phyloP scores from a whole-genome alignment of 2,113 vertebrate species.

The Crocuta crocuta region DNA sequence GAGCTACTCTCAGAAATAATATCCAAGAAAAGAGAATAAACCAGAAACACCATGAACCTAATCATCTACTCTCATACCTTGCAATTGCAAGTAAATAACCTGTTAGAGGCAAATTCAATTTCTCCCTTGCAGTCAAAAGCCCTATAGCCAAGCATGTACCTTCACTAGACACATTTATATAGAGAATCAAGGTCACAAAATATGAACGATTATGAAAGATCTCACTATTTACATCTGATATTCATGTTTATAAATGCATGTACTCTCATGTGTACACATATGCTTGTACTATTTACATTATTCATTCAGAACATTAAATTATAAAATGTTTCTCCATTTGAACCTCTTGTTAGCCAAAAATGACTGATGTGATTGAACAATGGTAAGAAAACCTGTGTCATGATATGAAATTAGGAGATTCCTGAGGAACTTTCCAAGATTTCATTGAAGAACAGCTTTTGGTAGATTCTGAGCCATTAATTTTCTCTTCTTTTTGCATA shows the following conservation, averaged over 20 bases:
- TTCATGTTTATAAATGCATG: neutral
- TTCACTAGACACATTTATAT: constrained; percentile 8
- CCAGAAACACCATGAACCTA: constrained; percentile 35
- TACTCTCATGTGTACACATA: neutral
- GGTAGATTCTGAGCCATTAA: constrained; percentile 22
- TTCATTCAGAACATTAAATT: neutral
- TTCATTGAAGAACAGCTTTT: constrained; percentile 25
- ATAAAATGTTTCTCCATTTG: neutral
- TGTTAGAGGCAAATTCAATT: neutral
- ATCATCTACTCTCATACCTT: constrained; percentile 34
- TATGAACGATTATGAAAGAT: neutral
- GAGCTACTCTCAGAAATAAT: constrained; percentile 32
- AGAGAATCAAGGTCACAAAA: neutral
- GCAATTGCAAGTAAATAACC: constrained; percentile 51
- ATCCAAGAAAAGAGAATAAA: neutral
- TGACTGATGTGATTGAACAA: neutral
- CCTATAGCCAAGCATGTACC: neutral
- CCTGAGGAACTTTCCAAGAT: constrained; percentile 16
- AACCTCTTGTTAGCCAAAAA: constrained; percentile 41
- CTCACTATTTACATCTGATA: neutral
- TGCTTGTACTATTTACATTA: neutral
- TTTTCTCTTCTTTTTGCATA: constrained; percentile 59
- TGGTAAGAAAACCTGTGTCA: neutral
- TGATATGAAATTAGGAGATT: constrained; percentile 26
- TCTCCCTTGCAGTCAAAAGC: constrained; percentile 24